Evolutionary conservation across 1,140 invertebrate genomes (phyloP).

Genomic region (Drosophila kanapiae): DNA sequence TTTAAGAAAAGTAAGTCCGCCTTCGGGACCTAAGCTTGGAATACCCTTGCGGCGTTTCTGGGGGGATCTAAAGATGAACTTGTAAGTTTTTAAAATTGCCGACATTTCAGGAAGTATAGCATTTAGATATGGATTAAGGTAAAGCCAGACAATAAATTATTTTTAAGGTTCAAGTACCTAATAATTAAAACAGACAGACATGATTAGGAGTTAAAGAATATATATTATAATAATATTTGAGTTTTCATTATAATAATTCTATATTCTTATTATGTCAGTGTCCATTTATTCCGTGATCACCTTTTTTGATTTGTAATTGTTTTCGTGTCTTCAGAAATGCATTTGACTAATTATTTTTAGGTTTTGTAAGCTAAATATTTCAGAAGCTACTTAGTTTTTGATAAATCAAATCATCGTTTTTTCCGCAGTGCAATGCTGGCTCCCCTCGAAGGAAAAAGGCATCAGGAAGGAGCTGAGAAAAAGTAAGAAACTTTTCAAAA

Average conservation of each 20-base stretch:
- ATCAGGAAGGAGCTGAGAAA: conserved; percentile 6
- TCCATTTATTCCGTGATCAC: too few relatives aligned
- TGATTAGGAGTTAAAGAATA: too few relatives aligned
- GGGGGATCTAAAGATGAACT: neutral
- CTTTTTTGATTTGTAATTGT: neutral
- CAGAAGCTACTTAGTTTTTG: neutral
- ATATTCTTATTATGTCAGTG: too few relatives aligned
- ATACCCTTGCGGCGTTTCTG: neutral
- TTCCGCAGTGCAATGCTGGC: conserved; percentile 10
- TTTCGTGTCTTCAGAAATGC: neutral
- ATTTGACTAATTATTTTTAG: neutral
- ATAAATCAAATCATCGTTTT: neutral
- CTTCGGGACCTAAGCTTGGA: neutral
- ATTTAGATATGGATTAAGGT: too few relatives aligned
- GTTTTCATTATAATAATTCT: too few relatives aligned
- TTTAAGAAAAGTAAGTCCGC: conserved; percentile 36
- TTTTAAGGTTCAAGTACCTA: too few relatives aligned
- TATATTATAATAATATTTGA: too few relatives aligned
- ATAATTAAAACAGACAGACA: neutral
- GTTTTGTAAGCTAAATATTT: neutral
- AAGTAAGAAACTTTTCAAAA: conserved; percentile 84
- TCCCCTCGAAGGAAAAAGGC: conserved; percentile 22
- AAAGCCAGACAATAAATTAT: neutral
- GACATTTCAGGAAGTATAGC: too few relatives aligned
- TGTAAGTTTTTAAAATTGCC: neutral